These are phyloP conservation scores for Oncorhynchus tshawytscha DNA, from an alignment of 2,113 vertebrate genomes.

Conservation along the genomic window DNA sequence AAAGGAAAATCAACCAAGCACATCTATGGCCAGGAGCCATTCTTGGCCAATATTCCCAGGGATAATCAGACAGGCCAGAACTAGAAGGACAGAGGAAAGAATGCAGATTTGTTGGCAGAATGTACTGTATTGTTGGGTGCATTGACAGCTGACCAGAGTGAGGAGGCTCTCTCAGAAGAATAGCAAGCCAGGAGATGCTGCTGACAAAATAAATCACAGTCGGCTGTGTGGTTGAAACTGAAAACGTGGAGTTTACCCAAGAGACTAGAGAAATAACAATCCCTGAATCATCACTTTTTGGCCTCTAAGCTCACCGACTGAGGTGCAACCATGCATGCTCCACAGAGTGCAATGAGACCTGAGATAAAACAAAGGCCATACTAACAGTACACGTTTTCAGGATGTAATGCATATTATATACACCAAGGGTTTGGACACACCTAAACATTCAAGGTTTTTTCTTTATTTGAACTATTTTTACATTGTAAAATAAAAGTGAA, in stretches of 20 bases:
- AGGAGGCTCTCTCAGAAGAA: not conserved
- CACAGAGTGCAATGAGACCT: slow-evolving; percentile 10
- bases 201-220: not conserved
- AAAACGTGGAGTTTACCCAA: slow-evolving; percentile 23
- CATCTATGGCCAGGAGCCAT: slow-evolving; percentile 51
- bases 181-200: not conserved
- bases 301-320: not conserved
- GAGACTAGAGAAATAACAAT: slow-evolving; percentile 1
- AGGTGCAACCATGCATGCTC: slow-evolving; percentile 42
- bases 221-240: not conserved
- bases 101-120: slow-evolving; percentile 37
- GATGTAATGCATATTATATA: not conserved
- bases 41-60: slow-evolving; percentile 32
- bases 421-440: no score
- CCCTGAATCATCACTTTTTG: not conserved
- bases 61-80: slow-evolving; percentile 32
- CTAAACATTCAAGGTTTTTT: no score
- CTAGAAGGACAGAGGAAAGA: slow-evolving; percentile 1
- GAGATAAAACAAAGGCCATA: slow-evolving; percentile 26
- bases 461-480: no score
- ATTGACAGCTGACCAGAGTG: slow-evolving; percentile 16
- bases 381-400: not conserved
- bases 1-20: slow-evolving; percentile 48
- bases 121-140: slow-evolving; percentile 13
- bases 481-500: no score